These are phyloP conservation scores for Schrankia costaestrigalis DNA, from an alignment of 2,888 invertebrate genomes.

Conservation along the genomic window DNA sequence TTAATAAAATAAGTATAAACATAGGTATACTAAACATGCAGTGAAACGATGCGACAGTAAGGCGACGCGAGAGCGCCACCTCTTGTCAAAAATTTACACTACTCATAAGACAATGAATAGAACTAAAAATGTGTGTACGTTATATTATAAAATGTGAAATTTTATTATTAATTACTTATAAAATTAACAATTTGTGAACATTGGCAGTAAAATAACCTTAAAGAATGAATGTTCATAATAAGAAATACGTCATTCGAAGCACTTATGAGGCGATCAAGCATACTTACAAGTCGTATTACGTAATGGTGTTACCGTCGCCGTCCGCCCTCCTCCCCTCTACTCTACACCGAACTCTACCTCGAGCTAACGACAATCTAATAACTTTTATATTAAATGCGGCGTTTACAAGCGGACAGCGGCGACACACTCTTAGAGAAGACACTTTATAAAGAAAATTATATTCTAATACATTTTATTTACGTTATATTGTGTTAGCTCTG, in stretches of 20 bases:
- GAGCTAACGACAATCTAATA: slow-evolving; percentile 61
- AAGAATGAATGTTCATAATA: slow-evolving; percentile 54
- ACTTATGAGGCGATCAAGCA: slow-evolving; percentile 73
- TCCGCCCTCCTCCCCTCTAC: slow-evolving; percentile 28
- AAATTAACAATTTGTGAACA: slow-evolving; percentile 69
- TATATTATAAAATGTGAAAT: slow-evolving; percentile 62
- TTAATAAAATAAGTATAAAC: slow-evolving; percentile 75
- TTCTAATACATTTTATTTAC: slow-evolving; percentile 60
- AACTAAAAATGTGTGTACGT: slow-evolving; percentile 72
- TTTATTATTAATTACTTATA: slow-evolving; percentile 58
- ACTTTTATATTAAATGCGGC: slow-evolving; percentile 56
- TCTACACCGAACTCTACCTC: slow-evolving; percentile 40
- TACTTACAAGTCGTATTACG: slow-evolving; percentile 64
- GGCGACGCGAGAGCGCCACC: slow-evolving; percentile 18
- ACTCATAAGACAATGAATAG: slow-evolving; percentile 54
- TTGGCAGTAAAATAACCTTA: slow-evolving; percentile 67
- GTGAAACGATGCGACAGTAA: slow-evolving; percentile 52
- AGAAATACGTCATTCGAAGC: slow-evolving; percentile 67
- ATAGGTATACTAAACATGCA: slow-evolving; percentile 68
- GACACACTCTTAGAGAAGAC: slow-evolving; percentile 51
- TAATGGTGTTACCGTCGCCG: slow-evolving; percentile 34
- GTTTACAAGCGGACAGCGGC: slow-evolving; percentile 44
- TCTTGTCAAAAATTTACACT: slow-evolving; percentile 56
- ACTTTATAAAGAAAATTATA: slow-evolving; percentile 69
- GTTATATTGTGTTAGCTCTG: slow-evolving; percentile 44